These are phyloP conservation scores for Chionomys nivalis DNA, from an alignment of 2,113 vertebrate species.

Conservation along the genomic window DNA sequence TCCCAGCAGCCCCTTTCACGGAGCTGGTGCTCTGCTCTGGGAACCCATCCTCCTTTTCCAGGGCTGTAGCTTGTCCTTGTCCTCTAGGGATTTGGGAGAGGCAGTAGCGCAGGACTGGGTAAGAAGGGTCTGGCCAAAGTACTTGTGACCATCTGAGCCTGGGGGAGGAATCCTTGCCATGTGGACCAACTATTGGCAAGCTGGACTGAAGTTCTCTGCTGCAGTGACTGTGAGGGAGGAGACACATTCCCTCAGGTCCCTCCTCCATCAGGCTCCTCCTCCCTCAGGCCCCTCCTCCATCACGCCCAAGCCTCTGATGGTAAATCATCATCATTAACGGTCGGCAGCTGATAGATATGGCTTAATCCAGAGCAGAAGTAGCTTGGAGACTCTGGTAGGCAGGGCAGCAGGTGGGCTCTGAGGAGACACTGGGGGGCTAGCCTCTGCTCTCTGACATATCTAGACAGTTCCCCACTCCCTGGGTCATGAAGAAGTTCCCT, in stretches of 20 bases:
- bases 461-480: conserved; percentile 41
- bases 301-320: background rate
- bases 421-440: background rate
- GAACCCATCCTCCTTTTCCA: background rate
- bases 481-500: conserved; percentile 30
- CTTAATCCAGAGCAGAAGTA: conserved; percentile 50
- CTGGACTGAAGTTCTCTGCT: background rate
- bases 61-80: background rate
- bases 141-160: background rate
- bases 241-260: background rate
- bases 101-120: background rate
- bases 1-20: background rate
- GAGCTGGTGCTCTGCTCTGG: background rate
- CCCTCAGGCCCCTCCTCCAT: background rate
- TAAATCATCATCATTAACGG: conserved; percentile 3
- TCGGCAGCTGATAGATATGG: background rate
- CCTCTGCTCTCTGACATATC: conserved; percentile 48
- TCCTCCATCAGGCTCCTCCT: background rate
- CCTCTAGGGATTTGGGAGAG: background rate
- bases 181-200: conserved; percentile 13
- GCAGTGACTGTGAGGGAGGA: background rate
- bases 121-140: background rate
- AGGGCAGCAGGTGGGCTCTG: conserved; percentile 38
- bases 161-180: background rate
- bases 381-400: background rate